These are phyloP conservation scores for Ferrisia virgata DNA, from an alignment of 2,888 invertebrate genomes.

Conservation along the genomic window DNA sequence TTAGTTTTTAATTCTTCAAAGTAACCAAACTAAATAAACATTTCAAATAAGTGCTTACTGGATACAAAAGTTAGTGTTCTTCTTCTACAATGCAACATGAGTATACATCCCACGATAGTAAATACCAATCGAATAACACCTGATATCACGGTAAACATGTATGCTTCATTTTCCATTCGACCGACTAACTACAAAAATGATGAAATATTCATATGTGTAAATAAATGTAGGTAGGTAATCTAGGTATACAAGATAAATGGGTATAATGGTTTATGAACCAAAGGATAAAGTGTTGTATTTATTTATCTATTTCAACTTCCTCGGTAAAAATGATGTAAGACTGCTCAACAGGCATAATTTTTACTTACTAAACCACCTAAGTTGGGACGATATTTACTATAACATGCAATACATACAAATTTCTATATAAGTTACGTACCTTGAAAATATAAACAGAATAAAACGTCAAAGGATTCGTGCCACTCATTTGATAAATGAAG, in stretches of 20 bases:
- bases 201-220: background rate
- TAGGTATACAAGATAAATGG: too few relatives aligned
- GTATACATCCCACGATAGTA: constrained; percentile 62
- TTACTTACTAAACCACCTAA: too few relatives aligned
- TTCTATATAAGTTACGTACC: constrained; percentile 53
- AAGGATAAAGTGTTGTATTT: too few relatives aligned
- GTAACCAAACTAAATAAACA: background rate
- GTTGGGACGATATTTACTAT: too few relatives aligned
- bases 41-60: constrained; percentile 53
- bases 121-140: constrained; percentile 62
- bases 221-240: background rate
- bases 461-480: constrained; percentile 67
- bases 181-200: constrained; percentile 52
- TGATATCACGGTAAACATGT: constrained; percentile 61
- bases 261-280: too few relatives aligned
- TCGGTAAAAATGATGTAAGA: too few relatives aligned
- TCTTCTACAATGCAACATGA: constrained; percentile 62
- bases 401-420: too few relatives aligned
- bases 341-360: too few relatives aligned
- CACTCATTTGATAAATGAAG: constrained; percentile 68
- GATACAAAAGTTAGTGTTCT: constrained; percentile 65
- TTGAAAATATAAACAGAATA: constrained; percentile 67
- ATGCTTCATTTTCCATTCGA: constrained; percentile 55
- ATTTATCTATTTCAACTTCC: background rate
- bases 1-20: background rate